These are phyloP conservation scores for Macrobrachium nipponense DNA, from an alignment of 1,140 invertebrate species.

Conservation along the genomic window DNA sequence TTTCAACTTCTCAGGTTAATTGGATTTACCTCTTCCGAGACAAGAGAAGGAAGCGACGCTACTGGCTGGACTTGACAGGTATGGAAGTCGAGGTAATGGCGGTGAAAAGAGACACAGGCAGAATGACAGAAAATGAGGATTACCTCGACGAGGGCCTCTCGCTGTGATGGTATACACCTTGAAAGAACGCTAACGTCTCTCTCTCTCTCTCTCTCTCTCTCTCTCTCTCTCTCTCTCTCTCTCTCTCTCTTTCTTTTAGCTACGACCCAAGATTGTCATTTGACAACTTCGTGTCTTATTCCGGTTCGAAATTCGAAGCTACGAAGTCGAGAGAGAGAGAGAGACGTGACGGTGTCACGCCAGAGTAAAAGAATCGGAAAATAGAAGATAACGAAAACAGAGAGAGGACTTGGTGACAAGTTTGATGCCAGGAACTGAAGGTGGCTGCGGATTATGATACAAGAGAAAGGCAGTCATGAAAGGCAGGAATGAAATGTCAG, in stretches of 20 bases:
- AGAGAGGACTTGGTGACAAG: not conserved
- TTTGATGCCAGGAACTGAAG: not conserved
- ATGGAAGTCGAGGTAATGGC: not conserved
- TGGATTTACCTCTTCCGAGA: too few species aligned
- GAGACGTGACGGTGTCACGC: not conserved
- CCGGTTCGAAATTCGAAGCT: not conserved
- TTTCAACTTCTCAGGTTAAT: too few species aligned
- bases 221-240: too few species aligned
- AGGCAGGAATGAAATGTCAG: not conserved
- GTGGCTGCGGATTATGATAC: not conserved
- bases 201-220: too few species aligned
- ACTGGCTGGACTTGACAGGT: not conserved
- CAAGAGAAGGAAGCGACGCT: too few species aligned
- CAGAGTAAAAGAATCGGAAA: not conserved
- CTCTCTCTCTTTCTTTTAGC: too few species aligned
- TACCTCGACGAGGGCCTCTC: too few species aligned
- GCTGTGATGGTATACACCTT: too few species aligned
- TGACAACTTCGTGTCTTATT: too few species aligned
- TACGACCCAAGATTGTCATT: too few species aligned
- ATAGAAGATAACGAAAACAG: not conserved
- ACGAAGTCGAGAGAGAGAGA: not conserved
- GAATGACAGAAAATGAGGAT: not conserved
- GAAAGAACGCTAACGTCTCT: too few species aligned
- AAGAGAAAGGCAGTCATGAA: not conserved
- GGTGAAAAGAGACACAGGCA: not conserved